Evolutionary conservation across 2,113 vertebrate species (phyloP).

Genomic region (Eulemur rufifrons): DNA sequence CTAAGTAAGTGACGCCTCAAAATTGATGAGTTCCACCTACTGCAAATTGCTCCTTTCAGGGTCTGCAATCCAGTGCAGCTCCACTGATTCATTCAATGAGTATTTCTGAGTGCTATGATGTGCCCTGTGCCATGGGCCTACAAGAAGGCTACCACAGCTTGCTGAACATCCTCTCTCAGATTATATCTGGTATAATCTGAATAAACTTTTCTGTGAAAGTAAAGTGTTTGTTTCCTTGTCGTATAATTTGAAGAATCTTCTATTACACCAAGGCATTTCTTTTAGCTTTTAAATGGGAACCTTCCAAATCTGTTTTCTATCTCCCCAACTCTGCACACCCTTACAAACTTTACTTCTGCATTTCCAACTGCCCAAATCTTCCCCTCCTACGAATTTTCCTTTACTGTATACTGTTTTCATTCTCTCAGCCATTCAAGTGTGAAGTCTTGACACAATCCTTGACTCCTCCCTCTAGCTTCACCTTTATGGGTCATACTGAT

Average conservation of each 20-base stretch:
- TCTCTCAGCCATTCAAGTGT: neutral
- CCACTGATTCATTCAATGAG: neutral
- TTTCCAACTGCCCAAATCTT: neutral
- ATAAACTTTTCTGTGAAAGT: neutral
- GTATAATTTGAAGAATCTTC: neutral
- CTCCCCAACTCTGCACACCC: neutral
- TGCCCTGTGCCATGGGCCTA: neutral
- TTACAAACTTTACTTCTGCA: neutral
- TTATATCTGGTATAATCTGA: neutral
- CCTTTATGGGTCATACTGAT: neutral
- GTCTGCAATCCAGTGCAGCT: neutral
- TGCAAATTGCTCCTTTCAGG: neutral
- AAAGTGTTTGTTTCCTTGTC: neutral
- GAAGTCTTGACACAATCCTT: neutral
- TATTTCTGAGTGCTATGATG: neutral
- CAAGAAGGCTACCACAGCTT: neutral
- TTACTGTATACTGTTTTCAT: neutral
- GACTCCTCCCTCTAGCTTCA: neutral
- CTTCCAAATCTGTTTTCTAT: neutral
- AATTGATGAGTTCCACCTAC: neutral
- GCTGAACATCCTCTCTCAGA: neutral
- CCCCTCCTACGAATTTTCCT: neutral
- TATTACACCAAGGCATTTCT: neutral
- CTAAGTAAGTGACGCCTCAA: neutral
- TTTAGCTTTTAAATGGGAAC: neutral